Base-by-base conservation (phyloP, 92 coral and sea anemone species). In the Parazoanthus darwini region DNA sequence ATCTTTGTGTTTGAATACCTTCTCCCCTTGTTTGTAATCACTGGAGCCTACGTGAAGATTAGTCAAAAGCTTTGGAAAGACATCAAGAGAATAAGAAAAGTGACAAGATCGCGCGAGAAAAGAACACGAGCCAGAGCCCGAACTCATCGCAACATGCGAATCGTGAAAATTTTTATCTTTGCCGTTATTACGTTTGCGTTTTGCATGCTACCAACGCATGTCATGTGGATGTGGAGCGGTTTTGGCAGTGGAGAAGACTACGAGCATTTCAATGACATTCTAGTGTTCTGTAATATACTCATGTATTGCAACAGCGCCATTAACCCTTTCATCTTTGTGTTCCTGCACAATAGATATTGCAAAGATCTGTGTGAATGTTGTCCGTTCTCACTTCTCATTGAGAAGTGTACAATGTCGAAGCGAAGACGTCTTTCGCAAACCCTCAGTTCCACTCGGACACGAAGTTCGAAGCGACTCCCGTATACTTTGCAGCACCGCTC, bases 201-300 rank as follows among this genome's bases (percentile, higher is more conserved):
- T 25, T 95, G 98, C 51, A 93, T 95, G 98, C 76, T 91, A 2
- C 98, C 98, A 3, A 90, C 92, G 50, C 96, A 95, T 56, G 79
- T 95, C 14, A 92, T 93, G 94, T 95, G 98, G 98, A 92, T 95
- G 18, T 95, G 98, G 98, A 90, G 91, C 39, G 98, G 92, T 38
- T 95, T 68, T 59, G 98, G 98, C 1, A 79, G 86, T 22, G 98
- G 96, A 6, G 16, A 37, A 9, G 25, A 39, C 59, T 86, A 88
- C 89, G 80, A 89, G 37, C 74, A 90, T 58, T 95, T 95, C 38
- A 20, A 36, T 20, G 86, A 88, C 63, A 87, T 92, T 38, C 75
- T 93, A 2, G 93, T 93, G 16, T 95, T 95, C 74, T 93, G 96
- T 50, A 88, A 93, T 65, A 95, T 93, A 54, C 81, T 93, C 84